Base-by-base conservation (phyloP, 2,888 invertebrate genomes). In the Dioctria linearis region DNA sequence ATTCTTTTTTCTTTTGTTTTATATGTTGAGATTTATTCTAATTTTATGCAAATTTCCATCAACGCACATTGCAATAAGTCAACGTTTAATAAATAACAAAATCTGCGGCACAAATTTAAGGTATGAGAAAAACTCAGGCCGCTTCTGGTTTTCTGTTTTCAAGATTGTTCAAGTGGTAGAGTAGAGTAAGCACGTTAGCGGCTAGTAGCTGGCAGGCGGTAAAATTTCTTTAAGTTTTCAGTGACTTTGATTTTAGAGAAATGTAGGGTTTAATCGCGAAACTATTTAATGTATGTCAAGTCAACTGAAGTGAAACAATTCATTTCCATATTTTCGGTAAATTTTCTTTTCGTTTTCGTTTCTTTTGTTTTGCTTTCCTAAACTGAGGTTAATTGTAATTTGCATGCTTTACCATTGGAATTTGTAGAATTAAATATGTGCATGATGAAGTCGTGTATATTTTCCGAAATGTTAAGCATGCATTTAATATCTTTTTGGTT, bases 11-110 rank as follows among this genome's bases (percentile, higher is more conserved):
- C 11, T 71, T 37, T 39, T 40, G 4, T 39, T 39, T 25, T 8
- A 49, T 9, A n/a, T 4, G n/a, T 37, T 13, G 59, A 67, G 65
- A 54, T 63, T 80, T 73, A 80, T 80, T 63, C 42, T 37, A 25
- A n/a, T 11, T 80, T 80, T 75, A 80, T 80, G 80, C 66, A 75
- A 80, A 80, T 80, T 63, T 40, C 65, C 39, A 11, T 42, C 39
- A 61, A 25, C 61, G 43, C 42, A 61, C n/a, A 75, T 8, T n/a
- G 25, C 25, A 75, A 46, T 61, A 61, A 43, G 11, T 61, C 75
- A n/a, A 46, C 42, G 42, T 66, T 66, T 3, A 43, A 66, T 43
- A 43, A 66, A 66, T 43, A 43, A 42, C 66, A 61, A 13, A 61
- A 4, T 61, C 61, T 61, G 4, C 11, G 61, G 8, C 25, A 37